Evolutionary conservation across 2,888 invertebrate genomes (phyloP).

Genomic region (Dermolepida albohirtum): DNA sequence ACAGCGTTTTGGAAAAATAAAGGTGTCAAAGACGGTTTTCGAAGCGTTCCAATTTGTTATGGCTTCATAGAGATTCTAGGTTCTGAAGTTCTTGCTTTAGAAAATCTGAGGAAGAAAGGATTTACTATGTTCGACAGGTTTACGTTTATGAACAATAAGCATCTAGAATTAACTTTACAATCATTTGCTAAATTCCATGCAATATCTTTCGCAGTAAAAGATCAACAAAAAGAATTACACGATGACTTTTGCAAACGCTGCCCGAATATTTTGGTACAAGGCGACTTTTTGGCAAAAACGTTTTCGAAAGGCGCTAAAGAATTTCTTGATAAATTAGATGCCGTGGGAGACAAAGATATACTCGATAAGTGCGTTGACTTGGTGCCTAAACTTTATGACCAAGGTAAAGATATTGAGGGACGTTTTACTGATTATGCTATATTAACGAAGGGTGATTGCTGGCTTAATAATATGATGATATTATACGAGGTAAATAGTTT

Average conservation of each 20-base stretch:
- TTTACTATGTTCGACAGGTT: slow-evolving; percentile 54
- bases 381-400: background rate
- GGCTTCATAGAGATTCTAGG: background rate
- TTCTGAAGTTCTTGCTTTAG: slow-evolving; percentile 52
- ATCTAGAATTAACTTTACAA: slow-evolving; percentile 53
- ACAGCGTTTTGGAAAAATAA: slow-evolving; percentile 23
- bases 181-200: slow-evolving; percentile 58
- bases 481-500: slow-evolving; percentile 40
- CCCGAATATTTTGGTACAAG: background rate
- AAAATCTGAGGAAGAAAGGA: slow-evolving; percentile 53
- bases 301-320: background rate
- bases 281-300: background rate
- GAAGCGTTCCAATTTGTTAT: slow-evolving; percentile 43
- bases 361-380: background rate
- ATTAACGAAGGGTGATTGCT: slow-evolving; percentile 46
- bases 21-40: slow-evolving; percentile 23
- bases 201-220: slow-evolving; percentile 54
- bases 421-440: slow-evolving; percentile 25
- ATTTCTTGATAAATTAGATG: slow-evolving; percentile 20
- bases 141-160: slow-evolving; percentile 54
- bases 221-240: slow-evolving; percentile 50
- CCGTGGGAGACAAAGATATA: slow-evolving; percentile 8
- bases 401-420: slow-evolving; percentile 8
- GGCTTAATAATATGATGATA: slow-evolving; percentile 48
- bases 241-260: slow-evolving; percentile 1